Base-by-base conservation (phyloP, 2,113 vertebrate genomes). In the Scartelaos histophorus region DNA sequence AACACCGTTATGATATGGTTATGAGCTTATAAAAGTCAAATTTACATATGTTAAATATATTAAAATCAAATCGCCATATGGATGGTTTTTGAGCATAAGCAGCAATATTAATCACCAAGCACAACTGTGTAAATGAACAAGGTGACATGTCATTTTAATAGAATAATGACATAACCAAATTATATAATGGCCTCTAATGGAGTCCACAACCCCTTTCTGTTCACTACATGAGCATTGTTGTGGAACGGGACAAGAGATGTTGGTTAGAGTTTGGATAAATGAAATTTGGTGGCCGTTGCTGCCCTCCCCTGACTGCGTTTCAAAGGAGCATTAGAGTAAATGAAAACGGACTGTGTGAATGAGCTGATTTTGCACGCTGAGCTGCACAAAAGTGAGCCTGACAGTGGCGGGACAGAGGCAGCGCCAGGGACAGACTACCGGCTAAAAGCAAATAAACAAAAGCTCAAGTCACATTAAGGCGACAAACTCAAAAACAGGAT, bases 401-500 rank as follows among this genome's bases (percentile, higher is more conserved):
- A 78, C 64, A 75, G 72, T 51, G 57, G 54, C 24, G 53, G 73
- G 77, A 76, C 74, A 57, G 64, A 25, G 1, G 2, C 57, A 53
- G 51, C 53, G 69, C 61, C 49, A 73, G 79, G 70, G 60, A 60
- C 76, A 76, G 70, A 57, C 64, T 38, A 61, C 73, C 79, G 70
- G 80, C 74, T 53, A 69, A 76, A 73, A 67, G 1, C 15, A 46
- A 81, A 87, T 81, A 88, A 85, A 92, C 89, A 86, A 84, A 89
- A 82, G 68, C 75, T 75, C 74, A 90, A 91, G 85, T 90, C 88
- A 87, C 75, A 84, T 88, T 88, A 90, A 84, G 29, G 68, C 74
- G 76, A 87, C 84, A 90, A 89, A 87, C 75, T 84, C 88, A 89
- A 87, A 92, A 93, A 92, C 88, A 88, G 85, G 91, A 92, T 93